Evolutionary conservation across 2,888 invertebrate species (phyloP), one percentile per base, ranked within the genome.

Genomic region (Cryptus viduatorius): DNA sequence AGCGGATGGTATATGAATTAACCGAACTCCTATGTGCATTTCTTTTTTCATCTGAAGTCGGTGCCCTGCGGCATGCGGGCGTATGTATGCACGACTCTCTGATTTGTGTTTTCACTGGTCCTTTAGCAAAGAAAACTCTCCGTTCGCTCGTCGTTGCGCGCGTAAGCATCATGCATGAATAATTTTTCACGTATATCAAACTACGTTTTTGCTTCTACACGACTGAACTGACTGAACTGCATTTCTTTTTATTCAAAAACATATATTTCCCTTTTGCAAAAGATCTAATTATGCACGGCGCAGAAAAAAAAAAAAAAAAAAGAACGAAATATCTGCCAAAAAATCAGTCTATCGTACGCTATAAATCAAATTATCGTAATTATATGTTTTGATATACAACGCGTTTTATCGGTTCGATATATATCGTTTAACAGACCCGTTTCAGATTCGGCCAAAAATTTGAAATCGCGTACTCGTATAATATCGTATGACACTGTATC

Each of bases 21-120:
- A 61, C 77, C 53, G 46, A 78, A 77, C 53, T 77, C 67, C 82
- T 77, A 67, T 71, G 56, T 48, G 19, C 1, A 0, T 48, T 50
- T 48, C 50, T 48, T 50, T 48, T 69, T 48, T 37, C 19, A 12
- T 37, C n/a, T 37, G n/a, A 31, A 14, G 29, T 37, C 29, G 12
- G 31, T 61, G 31, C 14, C n/a, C 5, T 14, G 19, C 56, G 19
- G 56, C 19, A 56, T 56, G 19, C 19, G 19, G 19, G 19, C 12
- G 10, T 37, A 37, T 19, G 10, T 37, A 37, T 37, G 56, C 10
- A 19, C 56, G 1, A 12, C 56, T 12, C n/a, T 24, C 8, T 37
- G 14, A 29, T 61, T 7, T 61, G 24, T 29, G 5, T 61, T 31
- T 29, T 14, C n/a, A 31, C 29, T 37, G 14, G 31, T 61, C 61